phyloP scores from a whole-genome alignment of 2,888 invertebrate genomes.

The Hecatera dysodea region DNA sequence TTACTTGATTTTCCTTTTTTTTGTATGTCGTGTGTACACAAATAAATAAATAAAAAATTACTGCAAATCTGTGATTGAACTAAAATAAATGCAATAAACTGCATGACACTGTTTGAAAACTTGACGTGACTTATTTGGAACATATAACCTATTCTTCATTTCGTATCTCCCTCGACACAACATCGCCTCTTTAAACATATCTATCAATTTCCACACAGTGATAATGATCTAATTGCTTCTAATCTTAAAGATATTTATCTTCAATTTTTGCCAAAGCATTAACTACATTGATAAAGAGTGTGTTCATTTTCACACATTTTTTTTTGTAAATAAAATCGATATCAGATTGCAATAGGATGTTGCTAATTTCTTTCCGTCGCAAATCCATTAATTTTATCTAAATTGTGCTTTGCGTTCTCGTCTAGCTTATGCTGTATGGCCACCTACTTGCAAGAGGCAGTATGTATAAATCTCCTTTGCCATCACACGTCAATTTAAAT shows the following conservation, averaged over 20 bases:
- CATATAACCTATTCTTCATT: no score
- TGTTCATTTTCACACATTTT: conserved; percentile 4
- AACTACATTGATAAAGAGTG: neutral
- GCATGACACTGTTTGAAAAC: no score
- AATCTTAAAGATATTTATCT: neutral
- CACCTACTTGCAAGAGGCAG: conserved; percentile 16
- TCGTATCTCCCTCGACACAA: neutral
- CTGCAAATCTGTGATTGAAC: no score
- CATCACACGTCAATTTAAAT: conserved; percentile 55
- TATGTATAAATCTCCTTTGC: conserved; percentile 42
- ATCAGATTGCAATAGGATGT: neutral
- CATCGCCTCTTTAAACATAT: no score
- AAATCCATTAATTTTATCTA: conserved; percentile 1
- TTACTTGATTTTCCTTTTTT: no score
- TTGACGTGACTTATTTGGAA: no score
- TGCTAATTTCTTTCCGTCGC: conserved; percentile 8
- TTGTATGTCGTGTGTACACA: no score
- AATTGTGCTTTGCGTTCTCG: neutral
- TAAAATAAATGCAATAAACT: no score
- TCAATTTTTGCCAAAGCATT: neutral
- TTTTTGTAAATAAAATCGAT: neutral
- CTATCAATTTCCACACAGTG: neutral
- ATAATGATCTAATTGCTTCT: neutral
- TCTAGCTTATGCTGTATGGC: conserved; percentile 4
- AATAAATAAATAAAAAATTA: no score